Percentiles rank a stretch among this genome's conserved stretches.
Conservation (phyloP, 2,888 invertebrate species). For the Cyrtodaria siliqua region DNA sequence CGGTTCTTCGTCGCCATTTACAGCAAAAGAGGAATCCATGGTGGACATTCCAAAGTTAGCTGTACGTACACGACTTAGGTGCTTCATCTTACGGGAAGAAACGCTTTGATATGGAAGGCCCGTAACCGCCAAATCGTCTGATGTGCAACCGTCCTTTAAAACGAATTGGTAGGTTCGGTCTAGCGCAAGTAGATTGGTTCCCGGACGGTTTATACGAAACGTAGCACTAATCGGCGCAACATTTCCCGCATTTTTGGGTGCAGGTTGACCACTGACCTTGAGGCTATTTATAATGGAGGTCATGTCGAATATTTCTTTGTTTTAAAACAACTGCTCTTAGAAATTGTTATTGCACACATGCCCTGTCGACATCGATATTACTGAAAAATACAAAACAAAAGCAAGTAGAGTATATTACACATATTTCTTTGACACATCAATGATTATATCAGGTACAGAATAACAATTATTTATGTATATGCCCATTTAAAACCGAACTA, state of each 20-base stretch:
- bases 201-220: slow-evolving; percentile 41
- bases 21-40: slow-evolving; percentile 64
- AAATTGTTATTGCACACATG: no score
- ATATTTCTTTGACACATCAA: no score
- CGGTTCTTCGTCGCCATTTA: slow-evolving; percentile 38
- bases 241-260: slow-evolving; percentile 51
- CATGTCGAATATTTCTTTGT: slow-evolving; percentile 7
- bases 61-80: slow-evolving; percentile 60
- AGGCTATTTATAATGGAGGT: slow-evolving; percentile 58
- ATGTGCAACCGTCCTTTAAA: slow-evolving; percentile 43
- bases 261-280: slow-evolving; percentile 65
- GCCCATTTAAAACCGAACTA: no score
- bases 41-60: slow-evolving; percentile 72
- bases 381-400: no score
- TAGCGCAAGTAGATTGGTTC: slow-evolving; percentile 37
- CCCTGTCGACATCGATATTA: no score
- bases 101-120: slow-evolving; percentile 53
- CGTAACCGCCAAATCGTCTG: slow-evolving; percentile 32
- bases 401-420: no score
- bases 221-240: slow-evolving; percentile 51
- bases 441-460: no score
- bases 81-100: slow-evolving; percentile 63
- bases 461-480: no score
- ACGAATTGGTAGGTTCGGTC: slow-evolving; percentile 67
- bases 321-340: no score